Evolutionary conservation across 2,797 vertebrate species (phyloP), one percentile per base, ranked within the genome.

Genomic region (Monodelphis domestica): DNA sequence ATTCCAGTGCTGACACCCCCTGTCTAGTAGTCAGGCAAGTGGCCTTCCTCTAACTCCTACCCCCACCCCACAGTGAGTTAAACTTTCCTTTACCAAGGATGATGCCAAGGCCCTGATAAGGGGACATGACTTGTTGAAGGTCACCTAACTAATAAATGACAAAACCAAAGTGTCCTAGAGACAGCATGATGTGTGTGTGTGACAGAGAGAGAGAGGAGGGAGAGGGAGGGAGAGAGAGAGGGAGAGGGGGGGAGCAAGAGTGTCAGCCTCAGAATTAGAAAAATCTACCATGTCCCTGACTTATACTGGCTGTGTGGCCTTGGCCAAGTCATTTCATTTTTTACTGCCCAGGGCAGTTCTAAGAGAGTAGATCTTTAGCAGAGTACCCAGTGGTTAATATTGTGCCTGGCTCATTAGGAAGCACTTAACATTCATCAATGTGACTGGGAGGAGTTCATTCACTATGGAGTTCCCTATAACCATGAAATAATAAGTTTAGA

Each of bases 241-340:
- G n/a, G n/a, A n/a, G n/a, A n/a, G n/a, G n/a, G n/a, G n/a, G n/a
- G n/a, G n/a, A n/a, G n/a, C n/a, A n/a, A n/a, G n/a, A n/a, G n/a
- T 94, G 89, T n/a, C n/a, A n/a, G 4, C 91, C 94, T 92, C 89
- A 92, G 92, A 91, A 92, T 94, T 30, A 5, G n/a, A 90, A 9
- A 91, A 50, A 28, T 87, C 9, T 90, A 89, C 54, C 29, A 0
- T 70, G 10, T 0, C 93, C 94, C 89, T 94, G 4, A 52, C 91
- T 84, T 93, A 45, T 53, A 93, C 38, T 92, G 38, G 12, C 15
- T 95, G 9, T 94, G 29, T 91, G 54, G 38, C 14, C 33, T 88
- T 93, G 14, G 90, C 6, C 29, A 93, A 70, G 21, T 91, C 95
- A 87, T 51, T 93, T 94, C 94, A 52, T 26, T 95, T 94, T 38